Conservation (phyloP, 2,888 invertebrate genomes). For the Agrochola lychnidis region DNA sequence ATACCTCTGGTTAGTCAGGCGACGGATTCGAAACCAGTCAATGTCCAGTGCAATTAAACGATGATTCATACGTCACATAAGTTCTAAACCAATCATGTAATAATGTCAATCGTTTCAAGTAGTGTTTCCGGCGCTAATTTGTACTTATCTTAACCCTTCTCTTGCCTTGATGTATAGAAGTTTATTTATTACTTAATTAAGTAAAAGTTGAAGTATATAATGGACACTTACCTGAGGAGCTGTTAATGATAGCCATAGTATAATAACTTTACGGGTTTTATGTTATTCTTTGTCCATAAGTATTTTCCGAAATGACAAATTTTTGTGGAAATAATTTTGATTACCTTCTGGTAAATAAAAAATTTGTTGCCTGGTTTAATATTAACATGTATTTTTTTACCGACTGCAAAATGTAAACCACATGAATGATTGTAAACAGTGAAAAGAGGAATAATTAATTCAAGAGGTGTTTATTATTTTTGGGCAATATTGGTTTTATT, state of each 20-base stretch:
- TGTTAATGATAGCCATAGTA: background rate
- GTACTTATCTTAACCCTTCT: slow-evolving; percentile 26
- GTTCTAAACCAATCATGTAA: slow-evolving; percentile 31
- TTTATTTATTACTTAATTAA: slow-evolving; percentile 3
- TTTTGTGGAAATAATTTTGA: background rate
- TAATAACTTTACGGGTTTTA: background rate
- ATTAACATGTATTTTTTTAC: too few relatives aligned
- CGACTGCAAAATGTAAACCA: background rate
- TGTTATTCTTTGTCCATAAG: background rate
- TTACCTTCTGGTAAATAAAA: background rate
- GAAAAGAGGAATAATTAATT: background rate
- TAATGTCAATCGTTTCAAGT: slow-evolving; percentile 20
- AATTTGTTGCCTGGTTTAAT: too few relatives aligned
- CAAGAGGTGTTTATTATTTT: background rate
- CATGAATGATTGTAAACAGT: background rate
- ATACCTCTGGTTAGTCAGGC: background rate
- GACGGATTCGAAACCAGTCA: slow-evolving; percentile 8
- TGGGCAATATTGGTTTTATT: background rate
- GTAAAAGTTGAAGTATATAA: background rate
- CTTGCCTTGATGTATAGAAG: background rate
- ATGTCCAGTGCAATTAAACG: slow-evolving; percentile 9
- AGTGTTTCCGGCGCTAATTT: slow-evolving; percentile 27
- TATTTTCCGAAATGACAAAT: background rate
- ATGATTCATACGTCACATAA: slow-evolving; percentile 32
- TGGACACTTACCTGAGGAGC: background rate